Conservation (phyloP, 1,140 invertebrate genomes). For the Bombus confusus region DNA sequence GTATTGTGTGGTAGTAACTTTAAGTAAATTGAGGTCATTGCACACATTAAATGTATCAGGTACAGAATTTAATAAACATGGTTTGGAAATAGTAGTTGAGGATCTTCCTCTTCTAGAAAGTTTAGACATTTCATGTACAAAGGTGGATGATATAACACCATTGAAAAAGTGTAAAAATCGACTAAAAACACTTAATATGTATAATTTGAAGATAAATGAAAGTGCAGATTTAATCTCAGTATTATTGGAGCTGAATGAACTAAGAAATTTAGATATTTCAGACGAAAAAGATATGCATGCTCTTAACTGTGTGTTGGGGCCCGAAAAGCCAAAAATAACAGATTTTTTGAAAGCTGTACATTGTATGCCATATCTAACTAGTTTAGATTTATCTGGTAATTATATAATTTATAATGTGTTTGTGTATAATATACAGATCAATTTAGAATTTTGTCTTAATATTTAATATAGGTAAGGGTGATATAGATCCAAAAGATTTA, state of each 20-base stretch:
- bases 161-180: slow-evolving; percentile 85
- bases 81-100: slow-evolving; percentile 87
- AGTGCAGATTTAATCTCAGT: slow-evolving; percentile 83
- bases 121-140: slow-evolving; percentile 88
- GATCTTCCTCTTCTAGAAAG: slow-evolving; percentile 87
- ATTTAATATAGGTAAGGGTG: slow-evolving; percentile 81
- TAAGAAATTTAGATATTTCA: slow-evolving; percentile 87
- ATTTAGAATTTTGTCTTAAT: slow-evolving; percentile 13
- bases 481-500: slow-evolving; percentile 83
- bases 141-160: slow-evolving; percentile 87
- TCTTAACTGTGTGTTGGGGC: slow-evolving; percentile 79
- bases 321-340: slow-evolving; percentile 80
- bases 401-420: neutral
- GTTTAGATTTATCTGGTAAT: slow-evolving; percentile 88
- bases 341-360: slow-evolving; percentile 81
- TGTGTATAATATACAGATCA: neutral
- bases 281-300: slow-evolving; percentile 84
- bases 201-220: slow-evolving; percentile 84
- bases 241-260: slow-evolving; percentile 84
- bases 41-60: slow-evolving; percentile 88
- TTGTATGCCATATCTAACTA: slow-evolving; percentile 85
- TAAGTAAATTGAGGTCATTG: slow-evolving; percentile 85
- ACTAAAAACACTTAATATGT: slow-evolving; percentile 86
- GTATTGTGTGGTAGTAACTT: slow-evolving; percentile 82
- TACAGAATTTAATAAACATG: slow-evolving; percentile 88